Base-by-base conservation (phyloP, 2,888 invertebrate species). In the Nebria salina region DNA sequence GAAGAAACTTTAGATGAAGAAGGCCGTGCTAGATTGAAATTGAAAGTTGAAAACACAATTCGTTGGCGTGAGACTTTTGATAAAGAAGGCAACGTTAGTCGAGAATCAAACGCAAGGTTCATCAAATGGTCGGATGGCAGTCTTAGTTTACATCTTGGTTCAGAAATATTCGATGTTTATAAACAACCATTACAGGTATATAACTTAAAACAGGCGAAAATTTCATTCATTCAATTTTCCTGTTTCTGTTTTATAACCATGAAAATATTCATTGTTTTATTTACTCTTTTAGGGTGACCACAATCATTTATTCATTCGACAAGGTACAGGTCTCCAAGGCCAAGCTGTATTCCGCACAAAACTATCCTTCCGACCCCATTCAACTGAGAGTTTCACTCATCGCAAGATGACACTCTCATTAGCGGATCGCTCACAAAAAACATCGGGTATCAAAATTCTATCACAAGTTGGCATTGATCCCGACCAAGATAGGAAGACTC, bases 81-180 rank as follows among this genome's bases (percentile, higher is more conserved):
- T 87, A 93, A 95, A 83, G 93, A 95, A 79, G 97, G 96, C 26
- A 94, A 95, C 85, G 92, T 95, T 13, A 90, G 94, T 1, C 95
- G 95, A 86, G 97, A 99, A 88, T 98, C 98, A 72, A 99, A 99
- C 90, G 96, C 98, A 0, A 92, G 98, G 76, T 94, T 98, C 86
- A 97, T 99, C 0, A 93, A 95, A 83, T 99, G 99, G 99, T 98
- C 98, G 0, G 99, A 99, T 88, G 99, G 99, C 41, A 98, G 97
- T 85, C 95, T 98, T 93, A 98, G 98, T 13, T 91, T 99, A 43
- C 98, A 99, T 88, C 92, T 99, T 81, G 99, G 99, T 34, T 95
- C 96, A 54, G 99, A 99, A 91, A 97, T 99, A 84, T 99, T 99
- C 88, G 99, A 99, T 88, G 96, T 99, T 0, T 97, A 98, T 88